Evolutionary conservation across 1,140 invertebrate species (phyloP).

Genomic region (Drosophila busckii): DNA sequence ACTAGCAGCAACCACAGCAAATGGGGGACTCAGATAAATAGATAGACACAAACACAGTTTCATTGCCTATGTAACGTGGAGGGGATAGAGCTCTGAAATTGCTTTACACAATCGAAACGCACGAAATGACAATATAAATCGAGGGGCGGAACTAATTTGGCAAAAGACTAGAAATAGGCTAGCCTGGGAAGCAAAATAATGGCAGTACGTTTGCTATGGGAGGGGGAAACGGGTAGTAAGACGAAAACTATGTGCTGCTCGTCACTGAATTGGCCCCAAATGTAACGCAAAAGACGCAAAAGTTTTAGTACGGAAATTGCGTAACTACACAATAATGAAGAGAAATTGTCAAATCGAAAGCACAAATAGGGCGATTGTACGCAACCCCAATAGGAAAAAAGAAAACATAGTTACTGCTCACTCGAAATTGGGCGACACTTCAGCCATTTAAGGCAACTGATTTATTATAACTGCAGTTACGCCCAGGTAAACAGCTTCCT

Average conservation of each 20-base stretch:
- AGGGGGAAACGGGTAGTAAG: background rate
- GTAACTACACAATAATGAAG: constrained; percentile 75
- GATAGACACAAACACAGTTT: constrained; percentile 27
- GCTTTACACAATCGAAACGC: constrained; percentile 75
- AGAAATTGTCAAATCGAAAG: constrained; percentile 48
- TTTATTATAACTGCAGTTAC: constrained; percentile 64
- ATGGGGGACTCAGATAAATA: background rate
- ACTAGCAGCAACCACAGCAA: no score
- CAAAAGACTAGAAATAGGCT: constrained; percentile 74
- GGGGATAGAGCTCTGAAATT: constrained; percentile 42
- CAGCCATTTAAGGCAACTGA: constrained; percentile 65
- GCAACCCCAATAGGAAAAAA: constrained; percentile 19
- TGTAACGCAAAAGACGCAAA: constrained; percentile 70
- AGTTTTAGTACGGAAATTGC: constrained; percentile 63
- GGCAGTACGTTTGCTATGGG: constrained; percentile 37
- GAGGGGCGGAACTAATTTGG: constrained; percentile 76
- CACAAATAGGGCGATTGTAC: background rate
- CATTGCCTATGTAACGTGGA: background rate
- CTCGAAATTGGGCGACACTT: constrained; percentile 68
- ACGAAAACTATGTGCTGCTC: background rate
- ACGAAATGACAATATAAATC: constrained; percentile 77
- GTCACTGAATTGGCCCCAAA: constrained; percentile 63
- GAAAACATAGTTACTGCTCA: constrained; percentile 34
- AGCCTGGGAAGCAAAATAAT: constrained; percentile 56
- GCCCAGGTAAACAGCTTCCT: constrained; percentile 63